Evolutionary conservation across 2,113 vertebrate genomes (phyloP).

Genomic region (Felis chaus): DNA sequence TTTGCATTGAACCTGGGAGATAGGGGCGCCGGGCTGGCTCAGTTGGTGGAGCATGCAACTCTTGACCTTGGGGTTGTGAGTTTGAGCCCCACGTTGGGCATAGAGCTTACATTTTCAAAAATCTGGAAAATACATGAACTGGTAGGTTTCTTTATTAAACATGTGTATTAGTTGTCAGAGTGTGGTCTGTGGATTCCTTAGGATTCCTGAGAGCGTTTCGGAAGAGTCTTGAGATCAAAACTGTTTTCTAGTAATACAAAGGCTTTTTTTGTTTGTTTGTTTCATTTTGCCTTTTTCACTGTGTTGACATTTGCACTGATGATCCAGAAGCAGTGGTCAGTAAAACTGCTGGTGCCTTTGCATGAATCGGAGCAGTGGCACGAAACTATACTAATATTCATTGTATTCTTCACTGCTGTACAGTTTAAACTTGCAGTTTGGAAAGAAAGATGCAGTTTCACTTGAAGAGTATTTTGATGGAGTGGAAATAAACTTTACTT

Average conservation of each 20-base stretch:
- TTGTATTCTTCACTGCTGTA: background rate
- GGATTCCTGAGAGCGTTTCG: background rate
- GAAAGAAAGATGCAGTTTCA: background rate
- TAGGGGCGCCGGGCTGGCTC: background rate
- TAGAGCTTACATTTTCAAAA: background rate
- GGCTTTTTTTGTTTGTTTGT: background rate
- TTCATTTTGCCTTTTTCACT: background rate
- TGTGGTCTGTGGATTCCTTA: background rate
- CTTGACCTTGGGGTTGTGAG: background rate
- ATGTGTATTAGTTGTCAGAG: background rate
- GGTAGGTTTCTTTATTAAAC: background rate
- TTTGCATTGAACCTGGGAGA: slow-evolving; percentile 13
- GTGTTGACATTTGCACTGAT: background rate
- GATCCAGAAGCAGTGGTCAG: background rate
- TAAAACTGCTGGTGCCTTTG: background rate
- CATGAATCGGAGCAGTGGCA: background rate
- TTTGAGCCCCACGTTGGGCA: background rate
- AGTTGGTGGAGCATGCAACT: background rate
- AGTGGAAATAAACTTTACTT: slow-evolving; percentile 33
- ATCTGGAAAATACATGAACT: background rate
- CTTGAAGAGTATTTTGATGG: slow-evolving; percentile 16
- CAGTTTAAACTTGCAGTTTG: background rate
- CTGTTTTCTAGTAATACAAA: background rate
- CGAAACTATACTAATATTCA: background rate
- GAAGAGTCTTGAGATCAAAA: background rate